Conservation (phyloP, 2,797 vertebrate species). For the Lithobates sylvaticus region DNA sequence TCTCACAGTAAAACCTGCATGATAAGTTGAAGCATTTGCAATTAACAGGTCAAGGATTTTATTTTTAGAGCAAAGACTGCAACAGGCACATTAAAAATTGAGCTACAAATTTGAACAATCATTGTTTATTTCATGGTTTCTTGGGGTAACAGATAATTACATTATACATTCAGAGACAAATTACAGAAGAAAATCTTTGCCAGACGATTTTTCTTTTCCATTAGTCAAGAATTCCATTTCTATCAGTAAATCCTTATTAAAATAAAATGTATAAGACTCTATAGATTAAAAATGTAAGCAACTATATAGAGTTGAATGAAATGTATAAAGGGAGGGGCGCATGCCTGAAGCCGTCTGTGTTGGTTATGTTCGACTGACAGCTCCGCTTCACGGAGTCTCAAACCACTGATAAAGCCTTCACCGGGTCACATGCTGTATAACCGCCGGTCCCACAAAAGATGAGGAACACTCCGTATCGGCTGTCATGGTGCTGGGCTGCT, state of each 20-base stretch:
- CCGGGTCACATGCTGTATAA: too few species aligned
- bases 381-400: too few species aligned
- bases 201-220: constrained; percentile 3
- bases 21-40: constrained; percentile 26
- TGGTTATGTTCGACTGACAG: too few species aligned
- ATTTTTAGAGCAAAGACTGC: constrained; percentile 51
- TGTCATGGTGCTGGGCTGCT: too few species aligned
- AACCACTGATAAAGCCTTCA: too few species aligned
- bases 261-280: neutral
- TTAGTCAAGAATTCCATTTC: neutral
- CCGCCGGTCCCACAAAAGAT: too few species aligned
- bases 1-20: constrained; percentile 31
- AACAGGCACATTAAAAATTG: constrained; percentile 17
- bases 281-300: neutral
- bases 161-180: constrained; percentile 46
- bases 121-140: constrained; percentile 39
- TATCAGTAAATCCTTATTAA: neutral
- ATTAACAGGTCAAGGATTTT: constrained; percentile 55
- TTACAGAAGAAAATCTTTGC: constrained; percentile 18
- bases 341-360: too few species aligned
- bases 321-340: too few species aligned
- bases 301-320: neutral
- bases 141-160: constrained; percentile 50
- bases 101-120: constrained; percentile 37
- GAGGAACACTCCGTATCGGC: too few species aligned